Conservation (phyloP, 2,797 vertebrate genomes). For the Neosalanx taihuensis region DNA sequence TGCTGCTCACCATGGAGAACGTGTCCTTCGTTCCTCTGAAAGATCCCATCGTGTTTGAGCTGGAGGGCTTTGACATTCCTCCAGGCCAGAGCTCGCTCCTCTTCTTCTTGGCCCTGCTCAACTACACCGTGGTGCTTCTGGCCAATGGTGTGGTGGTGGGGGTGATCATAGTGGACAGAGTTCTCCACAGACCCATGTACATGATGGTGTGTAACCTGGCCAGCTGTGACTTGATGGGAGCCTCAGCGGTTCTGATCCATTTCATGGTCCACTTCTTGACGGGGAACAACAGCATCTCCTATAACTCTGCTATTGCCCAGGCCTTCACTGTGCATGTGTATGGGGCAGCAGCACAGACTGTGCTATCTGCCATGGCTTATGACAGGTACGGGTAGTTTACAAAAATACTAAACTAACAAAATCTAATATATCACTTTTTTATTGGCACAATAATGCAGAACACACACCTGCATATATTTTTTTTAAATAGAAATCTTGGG, state of each 20-base stretch:
- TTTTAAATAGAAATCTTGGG: no score
- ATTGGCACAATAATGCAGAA: no score
- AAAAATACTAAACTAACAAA: no score
- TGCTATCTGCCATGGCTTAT: slow-evolving; percentile 56
- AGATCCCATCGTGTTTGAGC: slow-evolving; percentile 55
- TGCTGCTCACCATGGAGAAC: slow-evolving; percentile 48
- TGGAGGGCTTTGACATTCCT: slow-evolving; percentile 51
- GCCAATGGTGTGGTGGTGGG: slow-evolving; percentile 48
- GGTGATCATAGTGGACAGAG: slow-evolving; percentile 42
- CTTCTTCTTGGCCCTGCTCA: slow-evolving; percentile 46
- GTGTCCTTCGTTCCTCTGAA: slow-evolving; percentile 38
- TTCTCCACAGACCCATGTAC: slow-evolving; percentile 63
- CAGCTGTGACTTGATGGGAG: slow-evolving; percentile 55
- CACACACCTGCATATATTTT: no score
- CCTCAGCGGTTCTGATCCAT: slow-evolving; percentile 41
- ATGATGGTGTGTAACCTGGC: slow-evolving; percentile 54
- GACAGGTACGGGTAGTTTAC: slow-evolving; percentile 48
- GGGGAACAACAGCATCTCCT: slow-evolving; percentile 46
- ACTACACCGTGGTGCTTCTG: slow-evolving; percentile 43
- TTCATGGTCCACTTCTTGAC: slow-evolving; percentile 55
- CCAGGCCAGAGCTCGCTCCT: slow-evolving; percentile 36
- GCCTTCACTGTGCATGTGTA: slow-evolving; percentile 50
- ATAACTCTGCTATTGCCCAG: slow-evolving; percentile 48
- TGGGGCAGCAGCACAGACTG: slow-evolving; percentile 39
- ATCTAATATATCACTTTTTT: no score